A percentile compares a stretch with the other conserved stretches of the same genome.
phyloP scores from a whole-genome alignment of 2,113 vertebrate genomes.

The Melierax canorus region DNA sequence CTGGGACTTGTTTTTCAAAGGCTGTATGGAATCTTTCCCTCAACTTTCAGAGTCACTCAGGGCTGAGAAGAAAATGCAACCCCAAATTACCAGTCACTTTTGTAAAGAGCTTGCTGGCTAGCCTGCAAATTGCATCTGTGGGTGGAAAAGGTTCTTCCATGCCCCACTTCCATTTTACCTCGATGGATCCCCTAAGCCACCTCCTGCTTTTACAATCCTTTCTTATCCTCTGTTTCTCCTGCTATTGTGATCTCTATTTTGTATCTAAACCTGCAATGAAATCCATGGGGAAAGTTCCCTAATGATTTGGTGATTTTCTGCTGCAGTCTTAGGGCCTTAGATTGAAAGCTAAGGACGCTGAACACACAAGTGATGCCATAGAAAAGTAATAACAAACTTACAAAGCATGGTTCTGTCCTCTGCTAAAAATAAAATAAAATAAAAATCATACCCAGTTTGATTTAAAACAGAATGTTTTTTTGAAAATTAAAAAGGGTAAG shows the following conservation, averaged over 20 bases:
- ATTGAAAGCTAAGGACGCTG: neutral
- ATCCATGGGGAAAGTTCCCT: neutral
- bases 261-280: neutral
- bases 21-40: no score
- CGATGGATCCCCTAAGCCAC: neutral
- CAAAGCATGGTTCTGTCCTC: neutral
- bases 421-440: neutral
- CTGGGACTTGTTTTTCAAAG: neutral
- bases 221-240: no score
- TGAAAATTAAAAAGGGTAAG: neutral
- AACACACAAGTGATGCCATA: no score
- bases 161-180: neutral
- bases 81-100: neutral
- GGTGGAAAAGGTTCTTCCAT: neutral
- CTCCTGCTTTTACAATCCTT: neutral
- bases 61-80: neutral
- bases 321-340: neutral
- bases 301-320: neutral
- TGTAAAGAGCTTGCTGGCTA: neutral
- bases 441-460: neutral
- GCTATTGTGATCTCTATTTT: fast-evolving
- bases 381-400: neutral
- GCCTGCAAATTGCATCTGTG: neutral
- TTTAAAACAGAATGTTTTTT: neutral
- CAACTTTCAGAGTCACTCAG: neutral